Evolutionary conservation across 1,140 invertebrate species (phyloP), one percentile per base, ranked within the genome.

Genomic region (Apis dorsata): DNA sequence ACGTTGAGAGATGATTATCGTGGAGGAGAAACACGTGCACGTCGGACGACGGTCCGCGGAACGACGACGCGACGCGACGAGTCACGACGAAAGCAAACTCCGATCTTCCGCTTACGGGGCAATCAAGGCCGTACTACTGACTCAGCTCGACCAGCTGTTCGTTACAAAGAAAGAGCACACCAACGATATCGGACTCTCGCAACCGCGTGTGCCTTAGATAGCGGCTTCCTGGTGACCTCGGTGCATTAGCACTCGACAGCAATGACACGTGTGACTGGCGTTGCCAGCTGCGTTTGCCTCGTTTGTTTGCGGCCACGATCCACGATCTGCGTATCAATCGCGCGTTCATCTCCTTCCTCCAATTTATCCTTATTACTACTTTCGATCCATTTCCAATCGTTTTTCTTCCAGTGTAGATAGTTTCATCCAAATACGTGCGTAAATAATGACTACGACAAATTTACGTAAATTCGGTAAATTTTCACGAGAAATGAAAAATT

Each of bases 151-250:
- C 91, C 91, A 92, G 91, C 92, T 92, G 92, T 91, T 92, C 83
- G 84, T 89, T 90, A 89, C 89, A 88, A 89, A 85, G 82, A 87
- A 79, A 85, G 84, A 86, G 89, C 78, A 88, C 74, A 77, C 81
- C 75, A 86, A 71, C 86, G 86, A 91, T 92, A 90, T 89, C 89
- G 69, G 75, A 85, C 82, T 88, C 85, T 85, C 75, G 68, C 81
- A 79, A 71, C 76, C 81, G 81, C 81, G 81, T 84, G 81, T 90
- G 88, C 88, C 88, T 91, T 88, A 91, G 89, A 91, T 90, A 91
- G 90, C 85, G 79, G 89, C 91, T 93, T 93, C 92, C 91, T 92
- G 92, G 90, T 92, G 92, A 90, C 92, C 92, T 92, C 92, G 91
- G 89, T 90, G 88, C 90, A 89, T 88, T 84, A 85, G 84, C 86